Percentiles rank a stretch among this genome's conserved stretches.
Evolutionary conservation across 2,888 invertebrate genomes (phyloP).

Genomic region (Sthenelais limicola): DNA sequence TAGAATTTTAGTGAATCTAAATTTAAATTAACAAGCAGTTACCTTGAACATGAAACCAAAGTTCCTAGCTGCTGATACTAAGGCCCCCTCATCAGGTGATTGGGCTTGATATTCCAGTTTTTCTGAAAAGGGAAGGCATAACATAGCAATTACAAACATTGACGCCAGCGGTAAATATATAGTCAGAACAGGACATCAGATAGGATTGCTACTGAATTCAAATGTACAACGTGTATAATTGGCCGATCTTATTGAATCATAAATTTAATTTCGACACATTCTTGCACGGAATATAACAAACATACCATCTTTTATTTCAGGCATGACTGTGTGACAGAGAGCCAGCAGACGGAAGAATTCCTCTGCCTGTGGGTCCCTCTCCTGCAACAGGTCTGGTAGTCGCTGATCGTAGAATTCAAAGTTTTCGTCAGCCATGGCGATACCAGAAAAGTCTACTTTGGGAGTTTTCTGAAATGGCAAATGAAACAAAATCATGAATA

Average conservation of each 20-base stretch:
- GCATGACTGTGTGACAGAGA: conserved; percentile 99
- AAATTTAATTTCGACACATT: too few relatives aligned
- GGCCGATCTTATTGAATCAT: too few relatives aligned
- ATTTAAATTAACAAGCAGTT: conserved; percentile 71
- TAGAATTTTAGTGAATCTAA: not conserved
- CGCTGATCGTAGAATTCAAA: conserved; percentile 95
- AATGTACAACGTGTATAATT: too few relatives aligned
- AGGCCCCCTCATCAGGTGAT: conserved; percentile 97
- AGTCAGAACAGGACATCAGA: not conserved
- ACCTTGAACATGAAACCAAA: conserved; percentile 99
- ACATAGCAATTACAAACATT: not conserved
- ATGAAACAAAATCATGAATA: too few relatives aligned
- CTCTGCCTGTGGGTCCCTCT: conserved; percentile 82
- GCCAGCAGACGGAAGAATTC: conserved; percentile 94
- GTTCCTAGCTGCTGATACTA: conserved; percentile 97
- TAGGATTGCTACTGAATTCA: not conserved
- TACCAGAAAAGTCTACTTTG: conserved; percentile 92
- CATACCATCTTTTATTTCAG: conserved; percentile 86
- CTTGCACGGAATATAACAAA: too few relatives aligned
- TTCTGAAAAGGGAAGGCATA: conserved; percentile 56
- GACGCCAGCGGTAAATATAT: not conserved
- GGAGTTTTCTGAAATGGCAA: conserved; percentile 78
- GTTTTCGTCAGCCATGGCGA: conserved; percentile 90
- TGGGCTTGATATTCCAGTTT: conserved; percentile 82
- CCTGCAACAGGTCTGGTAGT: conserved; percentile 85